These are phyloP conservation scores for Nesogale talazaci DNA, from an alignment of 2,113 vertebrate species.

Conservation along the genomic window DNA sequence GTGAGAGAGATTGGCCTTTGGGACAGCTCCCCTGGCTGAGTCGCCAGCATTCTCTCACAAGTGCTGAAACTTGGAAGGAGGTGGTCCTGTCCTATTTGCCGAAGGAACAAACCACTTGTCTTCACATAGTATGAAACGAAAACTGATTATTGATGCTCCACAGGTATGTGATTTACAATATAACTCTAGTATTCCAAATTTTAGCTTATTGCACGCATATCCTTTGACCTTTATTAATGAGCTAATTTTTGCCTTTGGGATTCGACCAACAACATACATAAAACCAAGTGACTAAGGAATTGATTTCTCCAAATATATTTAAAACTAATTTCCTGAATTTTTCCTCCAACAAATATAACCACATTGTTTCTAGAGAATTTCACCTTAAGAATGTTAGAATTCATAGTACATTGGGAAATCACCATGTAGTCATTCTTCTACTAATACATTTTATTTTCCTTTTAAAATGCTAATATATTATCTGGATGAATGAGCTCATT, in stretches of 20 bases:
- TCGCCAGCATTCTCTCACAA: too few relatives aligned
- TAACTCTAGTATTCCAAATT: not conserved
- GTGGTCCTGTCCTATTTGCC: too few relatives aligned
- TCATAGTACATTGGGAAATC: conserved; percentile 53
- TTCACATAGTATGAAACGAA: too few relatives aligned
- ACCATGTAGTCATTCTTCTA: conserved; percentile 44
- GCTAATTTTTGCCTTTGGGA: not conserved
- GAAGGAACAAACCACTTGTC: too few relatives aligned
- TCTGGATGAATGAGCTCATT: conserved; percentile 55
- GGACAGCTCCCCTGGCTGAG: too few relatives aligned
- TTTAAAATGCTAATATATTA: conserved; percentile 69
- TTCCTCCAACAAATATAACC: conserved; percentile 53
- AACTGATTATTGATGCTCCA: too few relatives aligned
- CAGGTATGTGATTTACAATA: not conserved
- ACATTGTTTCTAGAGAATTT: conserved; percentile 46
- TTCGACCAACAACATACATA: conserved; percentile 47
- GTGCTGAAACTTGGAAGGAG: too few relatives aligned
- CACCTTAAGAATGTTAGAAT: conserved; percentile 50
- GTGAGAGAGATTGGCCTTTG: too few relatives aligned
- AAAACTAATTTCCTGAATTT: conserved; percentile 12
- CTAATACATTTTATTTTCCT: conserved; percentile 61
- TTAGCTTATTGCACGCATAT: not conserved
- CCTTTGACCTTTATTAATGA: not conserved
- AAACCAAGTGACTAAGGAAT: not conserved
- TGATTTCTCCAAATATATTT: conserved; percentile 10